Evolutionary conservation across 2,888 invertebrate genomes (phyloP), one percentile per base, ranked within the genome.

Genomic region (Chaetogeoica ovagalla): DNA sequence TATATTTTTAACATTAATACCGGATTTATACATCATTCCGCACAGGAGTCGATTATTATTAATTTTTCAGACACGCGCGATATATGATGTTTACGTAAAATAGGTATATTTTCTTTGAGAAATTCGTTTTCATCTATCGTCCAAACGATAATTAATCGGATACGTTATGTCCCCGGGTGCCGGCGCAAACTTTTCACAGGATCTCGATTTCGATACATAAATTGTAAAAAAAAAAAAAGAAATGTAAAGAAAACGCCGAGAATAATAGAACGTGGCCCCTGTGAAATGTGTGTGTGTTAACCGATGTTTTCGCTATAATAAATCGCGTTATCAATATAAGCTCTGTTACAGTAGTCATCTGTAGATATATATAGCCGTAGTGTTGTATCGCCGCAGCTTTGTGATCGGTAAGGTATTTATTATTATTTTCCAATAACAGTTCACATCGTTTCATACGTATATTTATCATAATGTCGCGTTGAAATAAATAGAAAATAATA

Each of bases 311-410:
- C 21, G 21, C 21, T 9, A 71, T 60, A 59, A 71, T 60, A 59
- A 71, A 60, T 60, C 17, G 17, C 21, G 71, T 72, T 57, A 70
- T 30, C n/a, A 55, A 70, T 70, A 70, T 70, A 57, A 43, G 19
- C 30, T 30, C 30, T 30, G 30, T 30, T 30, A 4, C 30, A 30
- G 30, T 30, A 30, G 4, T 73, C n/a, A n/a, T n/a, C 30, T 30
- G 30, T 4, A 30, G 30, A 30, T 30, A 30, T 30, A 30, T 30
- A 30, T 30, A 30, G 30, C 30, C 30, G 30, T 30, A 30, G 30
- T 30, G 30, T 30, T 30, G 4, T 30, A 30, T n/a, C n/a, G n/a
- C n/a, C n/a, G 4, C 30, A 30, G 30, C 30, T 30, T 30, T 30
- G 30, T 30, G 30, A 30, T 30, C 30, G 30, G 30, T 30, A 30